phyloP scores from a whole-genome alignment of 2,888 invertebrate species.

The Pristionchus maxplancki region DNA sequence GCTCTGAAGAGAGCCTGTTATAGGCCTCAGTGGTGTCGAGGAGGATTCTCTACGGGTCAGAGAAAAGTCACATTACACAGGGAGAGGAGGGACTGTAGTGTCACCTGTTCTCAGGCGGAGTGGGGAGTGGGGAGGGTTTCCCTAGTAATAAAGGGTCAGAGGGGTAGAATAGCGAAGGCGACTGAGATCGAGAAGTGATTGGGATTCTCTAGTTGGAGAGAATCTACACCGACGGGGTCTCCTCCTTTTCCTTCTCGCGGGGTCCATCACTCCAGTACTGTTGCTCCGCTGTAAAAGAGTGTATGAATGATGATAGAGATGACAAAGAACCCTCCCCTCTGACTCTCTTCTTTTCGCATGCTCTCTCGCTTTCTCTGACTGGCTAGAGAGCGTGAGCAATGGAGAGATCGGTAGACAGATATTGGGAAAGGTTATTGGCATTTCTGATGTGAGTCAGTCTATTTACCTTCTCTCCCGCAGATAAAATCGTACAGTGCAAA shows the following conservation, averaged over 20 bases:
- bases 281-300: constrained; percentile 17
- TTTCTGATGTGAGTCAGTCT: not conserved
- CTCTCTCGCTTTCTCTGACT: no score
- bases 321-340: not conserved
- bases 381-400: no score
- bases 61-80: no score
- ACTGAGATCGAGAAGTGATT: no score
- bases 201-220: not conserved
- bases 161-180: no score
- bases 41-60: no score
- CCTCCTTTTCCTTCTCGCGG: constrained; percentile 1
- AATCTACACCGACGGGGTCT: not conserved
- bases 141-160: no score
- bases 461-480: not conserved
- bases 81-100: no score
- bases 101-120: no score
- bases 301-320: not conserved
- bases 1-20: no score
- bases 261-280: constrained; percentile 26
- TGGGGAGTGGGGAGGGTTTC: no score
- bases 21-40: no score
- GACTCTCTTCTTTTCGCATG: not conserved
- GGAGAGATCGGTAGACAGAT: not conserved
- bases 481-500: not conserved
- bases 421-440: not conserved